phyloP scores from a whole-genome alignment of 2,797 vertebrate species.

The Bovichtus diacanthus region DNA sequence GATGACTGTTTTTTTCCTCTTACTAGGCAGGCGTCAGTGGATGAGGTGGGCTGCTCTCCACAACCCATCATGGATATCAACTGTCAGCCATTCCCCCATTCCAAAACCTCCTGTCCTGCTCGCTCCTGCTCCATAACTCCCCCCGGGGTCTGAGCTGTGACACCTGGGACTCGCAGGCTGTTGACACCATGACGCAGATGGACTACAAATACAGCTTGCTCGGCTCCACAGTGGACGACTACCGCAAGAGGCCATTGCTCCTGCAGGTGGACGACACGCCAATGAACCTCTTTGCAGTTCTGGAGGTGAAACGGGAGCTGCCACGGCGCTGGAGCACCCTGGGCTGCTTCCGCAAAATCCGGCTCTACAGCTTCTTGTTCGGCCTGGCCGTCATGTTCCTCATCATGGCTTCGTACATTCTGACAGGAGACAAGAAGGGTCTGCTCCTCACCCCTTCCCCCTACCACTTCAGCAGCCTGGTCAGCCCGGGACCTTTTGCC shows the following conservation, averaged over 20 bases:
- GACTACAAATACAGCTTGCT: conserved; percentile 84
- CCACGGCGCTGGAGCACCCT: conserved; percentile 77
- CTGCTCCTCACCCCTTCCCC: conserved; percentile 89
- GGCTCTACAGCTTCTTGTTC: conserved; percentile 89
- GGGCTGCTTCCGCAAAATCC: conserved; percentile 84
- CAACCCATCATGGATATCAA: conserved; percentile 67
- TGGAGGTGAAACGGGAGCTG: conserved; percentile 89
- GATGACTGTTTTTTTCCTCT: not conserved
- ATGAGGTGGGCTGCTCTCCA: conserved; percentile 56
- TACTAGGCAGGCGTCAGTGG: conserved; percentile 39
- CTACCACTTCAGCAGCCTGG: conserved; percentile 86
- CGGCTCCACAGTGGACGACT: conserved; percentile 73
- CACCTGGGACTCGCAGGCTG: conserved; percentile 27
- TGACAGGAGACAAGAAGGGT: conserved; percentile 90
- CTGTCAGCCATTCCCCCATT: not conserved
- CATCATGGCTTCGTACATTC: conserved; percentile 93
- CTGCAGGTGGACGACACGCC: conserved; percentile 85
- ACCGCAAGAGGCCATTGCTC: conserved; percentile 76
- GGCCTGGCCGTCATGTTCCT: conserved; percentile 89
- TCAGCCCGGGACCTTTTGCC: conserved; percentile 83
- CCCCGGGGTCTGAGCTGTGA: conserved; percentile 54
- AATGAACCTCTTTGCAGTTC: conserved; percentile 90
- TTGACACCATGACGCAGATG: conserved; percentile 74
- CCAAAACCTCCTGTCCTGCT: conserved; percentile 14
- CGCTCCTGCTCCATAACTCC: conserved; percentile 26